These are phyloP conservation scores for Burhinus oedicnemus DNA, from an alignment of 2,113 vertebrate genomes.

Conservation along the genomic window DNA sequence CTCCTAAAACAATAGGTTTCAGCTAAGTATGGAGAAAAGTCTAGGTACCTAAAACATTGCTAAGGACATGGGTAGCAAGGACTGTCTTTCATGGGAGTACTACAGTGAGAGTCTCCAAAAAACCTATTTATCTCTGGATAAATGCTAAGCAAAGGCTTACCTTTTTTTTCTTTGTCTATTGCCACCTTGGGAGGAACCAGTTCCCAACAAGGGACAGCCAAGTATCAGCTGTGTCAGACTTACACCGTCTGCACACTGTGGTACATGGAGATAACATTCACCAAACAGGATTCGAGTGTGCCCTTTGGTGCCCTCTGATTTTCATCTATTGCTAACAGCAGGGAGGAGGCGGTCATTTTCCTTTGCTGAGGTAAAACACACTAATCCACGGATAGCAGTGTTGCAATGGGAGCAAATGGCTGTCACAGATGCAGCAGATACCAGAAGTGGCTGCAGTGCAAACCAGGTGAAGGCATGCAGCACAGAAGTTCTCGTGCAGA, in stretches of 20 bases:
- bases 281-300: rapidly evolving
- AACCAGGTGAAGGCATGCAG: not conserved
- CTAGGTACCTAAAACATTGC: not conserved
- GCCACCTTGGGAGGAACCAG: not conserved
- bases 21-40: not conserved
- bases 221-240: not conserved
- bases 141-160: not conserved
- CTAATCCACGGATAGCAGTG: not conserved
- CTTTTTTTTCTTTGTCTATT: not conserved
- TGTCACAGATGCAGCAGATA: not conserved
- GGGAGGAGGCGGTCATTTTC: not conserved
- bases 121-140: not conserved
- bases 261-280: not conserved
- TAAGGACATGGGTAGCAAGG: not conserved
- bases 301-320: not conserved
- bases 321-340: not conserved
- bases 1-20: not conserved
- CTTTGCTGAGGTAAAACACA: not conserved
- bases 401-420: not conserved
- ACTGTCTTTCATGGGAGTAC: not conserved
- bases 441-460: not conserved
- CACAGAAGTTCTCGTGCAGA: not conserved
- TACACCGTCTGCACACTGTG: not conserved
- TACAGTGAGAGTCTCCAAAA: not conserved
- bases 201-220: not conserved